Conservation (phyloP, 2,113 vertebrate species). For the Cariama cristata region DNA sequence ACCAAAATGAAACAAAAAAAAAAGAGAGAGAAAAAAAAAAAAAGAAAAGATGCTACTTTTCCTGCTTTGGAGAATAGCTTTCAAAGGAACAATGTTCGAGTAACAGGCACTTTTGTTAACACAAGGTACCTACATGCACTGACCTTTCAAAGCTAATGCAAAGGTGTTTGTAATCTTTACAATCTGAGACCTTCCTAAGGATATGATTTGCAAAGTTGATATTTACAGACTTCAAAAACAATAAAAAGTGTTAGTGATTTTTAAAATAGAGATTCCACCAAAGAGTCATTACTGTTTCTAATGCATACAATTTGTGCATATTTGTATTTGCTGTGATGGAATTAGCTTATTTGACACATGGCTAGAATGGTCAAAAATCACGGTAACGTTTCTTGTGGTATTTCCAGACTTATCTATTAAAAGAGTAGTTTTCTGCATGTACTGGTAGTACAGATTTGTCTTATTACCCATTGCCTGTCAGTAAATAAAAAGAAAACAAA, state of each 20-base stretch:
- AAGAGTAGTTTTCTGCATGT: background rate
- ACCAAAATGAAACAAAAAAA: background rate
- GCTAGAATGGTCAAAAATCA: background rate
- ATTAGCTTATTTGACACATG: background rate
- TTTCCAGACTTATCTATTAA: background rate
- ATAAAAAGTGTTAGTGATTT: slow-evolving; percentile 1
- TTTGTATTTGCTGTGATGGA: slow-evolving; percentile 26
- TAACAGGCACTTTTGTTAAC: slow-evolving; percentile 28
- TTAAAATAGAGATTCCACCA: slow-evolving; percentile 12
- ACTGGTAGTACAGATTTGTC: background rate
- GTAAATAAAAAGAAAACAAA: background rate
- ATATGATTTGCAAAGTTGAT: slow-evolving; percentile 43
- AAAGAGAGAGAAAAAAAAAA: background rate
- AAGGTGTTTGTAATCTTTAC: slow-evolving; percentile 31
- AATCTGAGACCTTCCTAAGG: background rate
- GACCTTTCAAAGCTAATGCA: slow-evolving; percentile 44
- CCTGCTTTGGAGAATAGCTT: background rate
- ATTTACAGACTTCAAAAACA: slow-evolving; percentile 44
- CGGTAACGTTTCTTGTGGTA: background rate
- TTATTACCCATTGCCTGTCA: background rate
- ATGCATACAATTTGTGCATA: background rate
- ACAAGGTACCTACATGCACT: background rate
- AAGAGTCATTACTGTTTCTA: background rate
- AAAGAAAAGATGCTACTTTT: background rate
- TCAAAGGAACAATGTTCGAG: background rate